Conservation (phyloP, 1,140 invertebrate species). For the Mercenaria mercenaria region DNA sequence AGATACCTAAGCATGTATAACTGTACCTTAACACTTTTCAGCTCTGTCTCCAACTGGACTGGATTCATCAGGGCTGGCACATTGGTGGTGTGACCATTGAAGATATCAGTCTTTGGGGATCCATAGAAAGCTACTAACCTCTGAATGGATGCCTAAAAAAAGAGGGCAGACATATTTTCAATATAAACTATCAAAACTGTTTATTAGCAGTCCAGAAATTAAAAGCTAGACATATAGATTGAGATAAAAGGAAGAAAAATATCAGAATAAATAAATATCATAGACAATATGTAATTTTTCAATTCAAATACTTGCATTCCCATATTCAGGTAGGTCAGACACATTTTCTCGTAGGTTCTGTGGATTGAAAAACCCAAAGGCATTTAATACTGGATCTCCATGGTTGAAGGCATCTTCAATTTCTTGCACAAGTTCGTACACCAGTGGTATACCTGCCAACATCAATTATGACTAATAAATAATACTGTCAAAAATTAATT, state of each 20-base stretch:
- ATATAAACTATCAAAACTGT: background rate
- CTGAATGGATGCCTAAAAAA: conserved; percentile 24
- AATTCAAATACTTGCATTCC: background rate
- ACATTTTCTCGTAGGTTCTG: background rate
- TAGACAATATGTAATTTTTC: too few relatives aligned
- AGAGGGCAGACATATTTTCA: background rate
- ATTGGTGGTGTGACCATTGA: background rate
- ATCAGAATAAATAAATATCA: background rate
- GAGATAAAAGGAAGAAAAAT: background rate
- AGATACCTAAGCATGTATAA: background rate
- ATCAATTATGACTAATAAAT: background rate
- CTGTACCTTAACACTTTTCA: conserved; percentile 13
- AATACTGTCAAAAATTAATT: background rate
- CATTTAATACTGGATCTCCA: background rate
- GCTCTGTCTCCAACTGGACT: conserved; percentile 4
- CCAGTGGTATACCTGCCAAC: background rate
- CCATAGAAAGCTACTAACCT: conserved; percentile 20
- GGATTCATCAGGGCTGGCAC: conserved; percentile 9
- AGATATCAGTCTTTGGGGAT: background rate
- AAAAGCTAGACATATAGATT: background rate
- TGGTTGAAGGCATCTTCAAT: background rate
- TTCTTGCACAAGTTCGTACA: background rate
- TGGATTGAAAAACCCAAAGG: conserved; percentile 21
- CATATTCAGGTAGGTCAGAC: background rate
- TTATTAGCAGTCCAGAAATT: background rate